Percentiles rank a stretch among this genome's conserved stretches.
These are phyloP conservation scores for Diarsia brunnea DNA, from an alignment of 2,888 invertebrate genomes.

Conservation along the genomic window DNA sequence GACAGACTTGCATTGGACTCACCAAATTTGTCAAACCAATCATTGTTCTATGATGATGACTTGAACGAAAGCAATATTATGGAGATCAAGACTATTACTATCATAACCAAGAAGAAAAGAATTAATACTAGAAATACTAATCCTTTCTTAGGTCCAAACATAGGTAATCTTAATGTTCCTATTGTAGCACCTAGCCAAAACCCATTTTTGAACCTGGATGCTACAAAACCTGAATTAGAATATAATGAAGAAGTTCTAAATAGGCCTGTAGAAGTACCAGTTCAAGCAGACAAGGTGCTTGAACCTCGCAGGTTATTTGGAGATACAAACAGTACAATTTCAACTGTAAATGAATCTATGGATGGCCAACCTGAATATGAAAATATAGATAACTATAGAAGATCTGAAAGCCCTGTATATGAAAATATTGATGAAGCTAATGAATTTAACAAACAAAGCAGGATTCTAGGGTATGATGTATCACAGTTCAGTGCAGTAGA, in stretches of 20 bases:
- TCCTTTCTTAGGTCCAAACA: constrained; percentile 85
- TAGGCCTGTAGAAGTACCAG: constrained; percentile 64
- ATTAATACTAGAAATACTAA: constrained; percentile 83
- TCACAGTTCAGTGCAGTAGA: constrained; percentile 85
- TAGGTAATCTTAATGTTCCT: constrained; percentile 67
- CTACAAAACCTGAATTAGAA: constrained; percentile 76
- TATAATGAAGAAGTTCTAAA: constrained; percentile 77
- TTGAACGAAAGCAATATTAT: constrained; percentile 89
- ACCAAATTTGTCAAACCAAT: constrained; percentile 83
- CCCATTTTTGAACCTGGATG: constrained; percentile 78
- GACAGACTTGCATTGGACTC: constrained; percentile 86
- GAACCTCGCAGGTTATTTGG: constrained; percentile 84
- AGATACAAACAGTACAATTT: constrained; percentile 86
- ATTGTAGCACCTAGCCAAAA: constrained; percentile 69
- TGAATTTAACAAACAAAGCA: constrained; percentile 87
- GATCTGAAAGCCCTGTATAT: constrained; percentile 84
- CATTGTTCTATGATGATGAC: constrained; percentile 87
- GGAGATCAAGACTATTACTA: constrained; percentile 89
- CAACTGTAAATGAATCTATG: constrained; percentile 84
- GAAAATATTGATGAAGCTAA: constrained; percentile 82
- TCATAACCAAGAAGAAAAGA: constrained; percentile 85
- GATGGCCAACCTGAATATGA: constrained; percentile 82
- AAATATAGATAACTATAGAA: constrained; percentile 82
- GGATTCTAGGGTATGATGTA: constrained; percentile 87
- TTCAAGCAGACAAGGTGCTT: constrained; percentile 67